These are phyloP conservation scores for Rissa tridactyla DNA, from an alignment of 2,113 vertebrate genomes.

Conservation along the genomic window DNA sequence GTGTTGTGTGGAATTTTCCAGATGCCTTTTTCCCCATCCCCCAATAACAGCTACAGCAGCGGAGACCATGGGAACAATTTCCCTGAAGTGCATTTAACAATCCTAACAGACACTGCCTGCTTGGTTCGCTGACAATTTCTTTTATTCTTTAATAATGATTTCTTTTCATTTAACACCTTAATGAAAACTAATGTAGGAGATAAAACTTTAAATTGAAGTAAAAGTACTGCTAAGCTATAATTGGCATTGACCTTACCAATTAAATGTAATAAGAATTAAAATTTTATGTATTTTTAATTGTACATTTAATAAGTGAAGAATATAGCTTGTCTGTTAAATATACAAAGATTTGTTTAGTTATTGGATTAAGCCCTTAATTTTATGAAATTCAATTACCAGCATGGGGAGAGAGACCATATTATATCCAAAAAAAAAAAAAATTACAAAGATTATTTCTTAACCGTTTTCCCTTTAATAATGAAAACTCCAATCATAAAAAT, in stretches of 20 bases:
- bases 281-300: slow-evolving; percentile 71
- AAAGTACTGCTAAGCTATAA: slow-evolving; percentile 22
- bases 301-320: slow-evolving; percentile 59
- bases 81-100: not conserved
- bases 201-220: slow-evolving; percentile 42
- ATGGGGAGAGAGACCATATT: not conserved
- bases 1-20: not conserved
- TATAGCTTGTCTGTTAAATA: slow-evolving; percentile 61
- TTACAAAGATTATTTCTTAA: not conserved
- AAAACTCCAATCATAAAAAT: slow-evolving; percentile 1
- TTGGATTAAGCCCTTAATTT: slow-evolving; percentile 50
- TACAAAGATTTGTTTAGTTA: slow-evolving; percentile 61
- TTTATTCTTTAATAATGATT: slow-evolving; percentile 52
- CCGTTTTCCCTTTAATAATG: not conserved
- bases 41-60: not conserved
- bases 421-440: not conserved
- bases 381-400: slow-evolving; percentile 52
- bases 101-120: not conserved
- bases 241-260: slow-evolving; percentile 61
- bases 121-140: slow-evolving; percentile 47
- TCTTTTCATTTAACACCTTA: slow-evolving; percentile 63
- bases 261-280: slow-evolving; percentile 65
- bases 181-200: slow-evolving; percentile 61
- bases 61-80: not conserved
- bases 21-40: not conserved